Conservation (phyloP, 2,113 vertebrate species). For the Miniopterus natalensis region DNA sequence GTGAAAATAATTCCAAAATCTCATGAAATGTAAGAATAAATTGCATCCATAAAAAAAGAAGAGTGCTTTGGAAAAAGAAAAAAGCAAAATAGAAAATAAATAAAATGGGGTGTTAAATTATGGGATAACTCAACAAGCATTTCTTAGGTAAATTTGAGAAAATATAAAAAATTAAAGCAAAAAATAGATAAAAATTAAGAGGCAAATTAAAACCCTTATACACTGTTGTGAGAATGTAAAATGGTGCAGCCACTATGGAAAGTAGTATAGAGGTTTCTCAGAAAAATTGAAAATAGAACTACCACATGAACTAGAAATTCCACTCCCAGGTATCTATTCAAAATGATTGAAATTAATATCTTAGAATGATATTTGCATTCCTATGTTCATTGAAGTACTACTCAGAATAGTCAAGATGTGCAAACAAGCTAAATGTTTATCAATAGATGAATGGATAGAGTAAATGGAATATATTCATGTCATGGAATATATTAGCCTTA, state of each 20-base stretch:
- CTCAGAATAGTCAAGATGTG: not conserved
- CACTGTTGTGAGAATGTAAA: not conserved
- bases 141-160: not conserved
- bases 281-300: not conserved
- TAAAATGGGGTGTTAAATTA: not conserved
- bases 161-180: conserved; percentile 19
- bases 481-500: not conserved
- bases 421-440: not conserved
- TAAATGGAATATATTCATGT: not conserved
- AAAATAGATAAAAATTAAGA: not conserved
- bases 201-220: not conserved
- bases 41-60: not conserved
- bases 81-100: not conserved
- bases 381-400: not conserved
- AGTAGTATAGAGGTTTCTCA: not conserved
- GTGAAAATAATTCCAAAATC: not conserved
- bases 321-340: not conserved
- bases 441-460: not conserved
- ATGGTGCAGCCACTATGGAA: not conserved
- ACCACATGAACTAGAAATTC: not conserved
- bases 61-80: not conserved
- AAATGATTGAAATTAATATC: not conserved
- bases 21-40: not conserved
- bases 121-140: not conserved
- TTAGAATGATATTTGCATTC: not conserved